Base-by-base conservation (phyloP, 2,797 vertebrate species). In the Podargus strigoides region DNA sequence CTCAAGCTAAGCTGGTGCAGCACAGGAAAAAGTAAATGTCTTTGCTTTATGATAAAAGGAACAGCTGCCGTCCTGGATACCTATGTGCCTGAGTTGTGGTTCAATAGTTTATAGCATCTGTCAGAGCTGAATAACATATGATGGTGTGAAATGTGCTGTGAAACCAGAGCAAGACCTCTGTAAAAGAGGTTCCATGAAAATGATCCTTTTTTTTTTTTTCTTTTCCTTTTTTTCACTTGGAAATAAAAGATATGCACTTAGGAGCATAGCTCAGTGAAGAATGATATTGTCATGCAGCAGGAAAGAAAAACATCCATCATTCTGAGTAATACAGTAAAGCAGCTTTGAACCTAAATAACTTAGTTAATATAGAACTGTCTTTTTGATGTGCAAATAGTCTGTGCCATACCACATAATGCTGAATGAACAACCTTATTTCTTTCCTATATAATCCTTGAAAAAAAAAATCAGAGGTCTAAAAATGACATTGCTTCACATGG, bases 241-340 rank as follows among this genome's bases (percentile, higher is more conserved):
- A 64, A 53, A n/a, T 26, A 32, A 34, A 34, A 76, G 41, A 28
- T 12, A 14, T 1, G 21, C 15, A 59, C 12, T 69, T 42, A 39
- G 4, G n/a, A 49, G 14, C 46, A 18, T 4, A 58, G 44, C 41
- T 68, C 46, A 16, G 7, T 11, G 50, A 37, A n/a, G 56, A n/a
- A n/a, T 7, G 15, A 5, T 17, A 5, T 2, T 17, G 10, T 22
- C 22, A 4, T 9, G 20, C 0, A 1, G 39, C 63, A 34, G 0
- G 6, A 42, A n/a, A 60, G 46, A 44, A 72, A 27, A 72, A 27
- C 36, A 37, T n/a, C 8, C 2, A 0, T 32, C 41, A 3, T 47
- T 28, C 59, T 9, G 13, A 3, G 8, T 28, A 32, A 39, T 14
- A 4, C 1, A 49, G 28, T 53, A 24, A 53, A 59, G 46, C 41